A percentile compares a stretch with the other conserved stretches of the same genome.
Conservation (phyloP, 2,888 invertebrate genomes). For the Oxytorus armatus region DNA sequence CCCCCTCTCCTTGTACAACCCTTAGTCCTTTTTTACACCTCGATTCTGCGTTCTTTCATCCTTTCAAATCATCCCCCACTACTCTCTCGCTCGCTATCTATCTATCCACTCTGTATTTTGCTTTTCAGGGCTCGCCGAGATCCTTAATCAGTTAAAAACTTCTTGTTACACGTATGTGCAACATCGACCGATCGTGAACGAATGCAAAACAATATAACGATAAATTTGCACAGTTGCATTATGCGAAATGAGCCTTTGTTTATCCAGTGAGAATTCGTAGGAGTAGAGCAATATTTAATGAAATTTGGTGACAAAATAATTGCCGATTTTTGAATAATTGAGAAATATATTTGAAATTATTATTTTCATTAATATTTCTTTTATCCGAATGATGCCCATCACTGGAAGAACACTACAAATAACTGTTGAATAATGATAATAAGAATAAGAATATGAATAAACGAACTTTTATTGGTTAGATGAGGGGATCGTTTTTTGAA, state of each 20-base stretch:
- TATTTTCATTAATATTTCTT: no score
- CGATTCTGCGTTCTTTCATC: slow-evolving; percentile 4
- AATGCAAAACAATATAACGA: neutral
- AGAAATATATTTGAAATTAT: no score
- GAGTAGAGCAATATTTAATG: no score
- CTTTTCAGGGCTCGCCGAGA: neutral
- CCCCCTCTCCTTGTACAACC: neutral
- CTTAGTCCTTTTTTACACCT: neutral
- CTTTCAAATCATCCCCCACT: neutral
- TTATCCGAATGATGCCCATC: no score
- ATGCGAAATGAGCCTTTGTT: neutral
- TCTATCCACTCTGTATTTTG: neutral
- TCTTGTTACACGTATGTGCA: neutral
- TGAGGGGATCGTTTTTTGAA: no score
- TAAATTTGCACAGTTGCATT: neutral
- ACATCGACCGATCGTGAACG: neutral
- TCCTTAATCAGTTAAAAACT: neutral
- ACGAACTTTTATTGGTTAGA: no score
- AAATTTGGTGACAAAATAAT: neutral
- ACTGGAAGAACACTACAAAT: no score
- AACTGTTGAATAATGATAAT: no score
- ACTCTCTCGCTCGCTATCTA: neutral
- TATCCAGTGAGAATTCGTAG: no score
- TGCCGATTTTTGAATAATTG: no score
- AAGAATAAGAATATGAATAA: no score